Percentiles rank a stretch among this genome's conserved stretches.
phyloP scores from a whole-genome alignment of 2,797 vertebrate species.

The Hoplostethus mediterraneus region DNA sequence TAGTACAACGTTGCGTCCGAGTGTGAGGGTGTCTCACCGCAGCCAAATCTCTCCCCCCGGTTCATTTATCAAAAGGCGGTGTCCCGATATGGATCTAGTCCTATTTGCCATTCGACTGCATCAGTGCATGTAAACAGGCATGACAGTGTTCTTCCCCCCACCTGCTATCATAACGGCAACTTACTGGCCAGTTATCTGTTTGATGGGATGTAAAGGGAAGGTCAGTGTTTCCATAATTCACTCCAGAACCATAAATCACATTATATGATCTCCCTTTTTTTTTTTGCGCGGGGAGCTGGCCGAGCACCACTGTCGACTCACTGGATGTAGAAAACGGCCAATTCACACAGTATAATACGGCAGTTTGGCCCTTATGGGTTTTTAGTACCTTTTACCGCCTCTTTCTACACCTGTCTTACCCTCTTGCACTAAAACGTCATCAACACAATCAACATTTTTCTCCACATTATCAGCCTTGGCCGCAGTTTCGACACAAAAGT shows the following conservation, averaged over 20 bases:
- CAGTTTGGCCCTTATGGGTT: slow-evolving; percentile 39
- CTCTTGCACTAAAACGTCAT: slow-evolving; percentile 35
- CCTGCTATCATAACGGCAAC: slow-evolving; percentile 76
- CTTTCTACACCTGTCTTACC: background rate
- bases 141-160: slow-evolving; percentile 44
- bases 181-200: slow-evolving; percentile 80
- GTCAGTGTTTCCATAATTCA: slow-evolving; percentile 85
- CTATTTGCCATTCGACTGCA: slow-evolving; percentile 53
- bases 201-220: slow-evolving; percentile 83
- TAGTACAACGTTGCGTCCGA: background rate
- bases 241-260: slow-evolving; percentile 79
- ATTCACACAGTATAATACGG: slow-evolving; percentile 53
- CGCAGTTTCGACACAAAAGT: slow-evolving; percentile 54
- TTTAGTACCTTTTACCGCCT: slow-evolving; percentile 55
- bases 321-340: slow-evolving; percentile 53
- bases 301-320: slow-evolving; percentile 30
- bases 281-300: slow-evolving; percentile 13
- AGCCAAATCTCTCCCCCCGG: slow-evolving; percentile 35
- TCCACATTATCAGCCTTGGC: slow-evolving; percentile 34
- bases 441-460: slow-evolving; percentile 45
- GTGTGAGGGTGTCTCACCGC: background rate
- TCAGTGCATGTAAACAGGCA: slow-evolving; percentile 69
- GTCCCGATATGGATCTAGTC: slow-evolving; percentile 68
- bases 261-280: slow-evolving; percentile 67
- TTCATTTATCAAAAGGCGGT: slow-evolving; percentile 60